phyloP scores from a whole-genome alignment of 2,113 vertebrate species.

The Sardina pilchardus region DNA sequence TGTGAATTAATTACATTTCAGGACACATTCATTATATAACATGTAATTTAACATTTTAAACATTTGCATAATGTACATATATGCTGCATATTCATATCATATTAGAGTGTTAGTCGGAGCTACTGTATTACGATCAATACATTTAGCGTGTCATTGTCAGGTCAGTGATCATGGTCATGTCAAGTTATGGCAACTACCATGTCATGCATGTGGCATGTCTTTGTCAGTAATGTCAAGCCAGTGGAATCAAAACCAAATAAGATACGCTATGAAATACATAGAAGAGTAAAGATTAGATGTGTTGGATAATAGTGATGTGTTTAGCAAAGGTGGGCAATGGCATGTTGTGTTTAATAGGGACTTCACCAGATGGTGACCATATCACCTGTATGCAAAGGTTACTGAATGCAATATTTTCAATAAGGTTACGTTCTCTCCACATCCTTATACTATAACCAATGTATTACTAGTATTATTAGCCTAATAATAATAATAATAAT shows the following conservation, averaged over 20 bases:
- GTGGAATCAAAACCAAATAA: conserved; percentile 10
- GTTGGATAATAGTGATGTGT: conserved; percentile 53
- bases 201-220: not conserved
- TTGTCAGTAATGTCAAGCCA: not conserved
- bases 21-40: not conserved
- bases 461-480: too few relatives aligned
- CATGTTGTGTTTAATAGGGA: conserved; percentile 57
- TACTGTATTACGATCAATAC: not conserved
- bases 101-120: not conserved
- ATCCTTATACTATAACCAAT: too few relatives aligned
- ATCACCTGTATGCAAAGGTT: conserved; percentile 58
- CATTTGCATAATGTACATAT: too few relatives aligned
- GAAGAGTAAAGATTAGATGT: conserved; percentile 38
- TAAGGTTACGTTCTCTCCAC: not conserved
- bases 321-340: conserved; percentile 48
- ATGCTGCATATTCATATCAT: too few relatives aligned
- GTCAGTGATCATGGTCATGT: not conserved
- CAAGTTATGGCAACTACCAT: not conserved
- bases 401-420: conserved; percentile 36
- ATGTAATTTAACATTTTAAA: too few relatives aligned
- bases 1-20: not conserved
- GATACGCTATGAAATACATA: conserved; percentile 8
- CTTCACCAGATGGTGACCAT: conserved; percentile 65
- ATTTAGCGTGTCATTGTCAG: not conserved
- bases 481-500: too few relatives aligned